Percentiles rank a stretch among this genome's conserved stretches.
Evolutionary conservation across 2,888 invertebrate genomes (phyloP).

Genomic region (Aspidapion aeneum): DNA sequence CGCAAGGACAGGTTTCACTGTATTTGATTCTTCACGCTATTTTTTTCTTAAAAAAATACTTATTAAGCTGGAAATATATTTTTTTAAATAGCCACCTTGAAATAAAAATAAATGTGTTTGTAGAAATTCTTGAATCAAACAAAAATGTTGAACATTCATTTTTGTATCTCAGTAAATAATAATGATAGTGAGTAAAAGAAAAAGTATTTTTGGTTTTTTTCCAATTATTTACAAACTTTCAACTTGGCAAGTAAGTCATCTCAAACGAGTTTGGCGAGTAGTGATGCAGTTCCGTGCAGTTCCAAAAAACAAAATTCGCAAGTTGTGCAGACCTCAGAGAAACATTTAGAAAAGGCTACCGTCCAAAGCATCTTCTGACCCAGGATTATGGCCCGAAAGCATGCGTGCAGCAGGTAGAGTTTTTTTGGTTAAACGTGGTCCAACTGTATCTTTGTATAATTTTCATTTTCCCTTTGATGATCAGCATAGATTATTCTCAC

Average conservation of each 20-base stretch:
- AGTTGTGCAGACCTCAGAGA: conserved; percentile 7
- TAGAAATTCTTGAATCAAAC: no score
- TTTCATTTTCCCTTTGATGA: conserved; percentile 7
- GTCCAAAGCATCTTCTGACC: conserved; percentile 6
- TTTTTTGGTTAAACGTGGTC: conserved; percentile 7
- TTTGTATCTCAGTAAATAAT: no score
- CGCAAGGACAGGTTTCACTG: no score
- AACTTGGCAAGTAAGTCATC: background rate
- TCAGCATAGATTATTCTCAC: conserved; percentile 6
- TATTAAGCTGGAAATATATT: no score
- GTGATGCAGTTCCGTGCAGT: conserved; percentile 8
- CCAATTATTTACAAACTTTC: no score
- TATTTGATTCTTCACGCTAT: no score
- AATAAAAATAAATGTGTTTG: no score
- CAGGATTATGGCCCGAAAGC: conserved; percentile 5
- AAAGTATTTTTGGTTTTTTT: no score
- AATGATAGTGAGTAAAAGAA: no score
- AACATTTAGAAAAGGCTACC: conserved; percentile 7
- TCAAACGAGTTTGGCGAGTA: background rate
- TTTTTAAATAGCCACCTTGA: no score
- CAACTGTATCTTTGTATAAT: conserved; percentile 4
- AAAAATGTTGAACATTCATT: no score
- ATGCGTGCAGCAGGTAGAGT: conserved; percentile 7
- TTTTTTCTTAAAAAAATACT: no score
- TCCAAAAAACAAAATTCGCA: conserved; percentile 7